Conservation (phyloP, 2,797 vertebrate genomes). For the Cichlasoma orientale region DNA sequence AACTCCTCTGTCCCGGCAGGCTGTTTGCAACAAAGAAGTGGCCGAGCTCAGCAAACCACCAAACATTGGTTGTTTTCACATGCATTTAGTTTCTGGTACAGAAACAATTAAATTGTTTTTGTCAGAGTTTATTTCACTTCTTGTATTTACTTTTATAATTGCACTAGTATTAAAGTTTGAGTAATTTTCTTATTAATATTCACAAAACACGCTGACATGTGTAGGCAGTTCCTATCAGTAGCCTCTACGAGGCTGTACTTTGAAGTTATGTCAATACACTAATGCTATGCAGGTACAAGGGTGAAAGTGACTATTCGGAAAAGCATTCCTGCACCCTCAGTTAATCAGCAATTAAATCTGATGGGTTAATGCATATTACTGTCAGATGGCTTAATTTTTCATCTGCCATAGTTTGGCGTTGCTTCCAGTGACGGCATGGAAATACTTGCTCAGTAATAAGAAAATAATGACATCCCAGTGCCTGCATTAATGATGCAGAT, state of each 20-base stretch:
- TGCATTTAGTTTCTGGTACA: not conserved
- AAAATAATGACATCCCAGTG: not conserved
- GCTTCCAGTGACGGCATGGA: not conserved
- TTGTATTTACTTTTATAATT: not conserved
- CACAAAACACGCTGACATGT: too few species aligned
- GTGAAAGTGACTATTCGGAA: not conserved
- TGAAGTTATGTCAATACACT: not conserved
- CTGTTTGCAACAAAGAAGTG: not conserved
- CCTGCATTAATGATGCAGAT: not conserved
- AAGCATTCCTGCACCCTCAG: too few species aligned
- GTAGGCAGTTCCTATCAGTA: too few species aligned
- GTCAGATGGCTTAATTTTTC: not conserved
- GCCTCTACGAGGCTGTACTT: too few species aligned
- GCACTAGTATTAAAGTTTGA: not conserved
- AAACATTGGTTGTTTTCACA: not conserved
- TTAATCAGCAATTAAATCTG: not conserved
- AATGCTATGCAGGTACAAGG: accelerated
- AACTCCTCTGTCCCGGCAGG: not conserved
- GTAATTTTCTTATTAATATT: too few species aligned
- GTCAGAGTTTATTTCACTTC: not conserved
- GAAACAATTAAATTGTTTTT: not conserved
- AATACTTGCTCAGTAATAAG: not conserved
- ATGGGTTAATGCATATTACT: not conserved
- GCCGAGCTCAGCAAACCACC: not conserved
- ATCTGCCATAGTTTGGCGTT: accelerated